A percentile compares a stretch with the other conserved stretches of the same genome.
Evolutionary conservation across 2,797 vertebrate species (phyloP).

Genomic region (Tamandua tetradactyla): DNA sequence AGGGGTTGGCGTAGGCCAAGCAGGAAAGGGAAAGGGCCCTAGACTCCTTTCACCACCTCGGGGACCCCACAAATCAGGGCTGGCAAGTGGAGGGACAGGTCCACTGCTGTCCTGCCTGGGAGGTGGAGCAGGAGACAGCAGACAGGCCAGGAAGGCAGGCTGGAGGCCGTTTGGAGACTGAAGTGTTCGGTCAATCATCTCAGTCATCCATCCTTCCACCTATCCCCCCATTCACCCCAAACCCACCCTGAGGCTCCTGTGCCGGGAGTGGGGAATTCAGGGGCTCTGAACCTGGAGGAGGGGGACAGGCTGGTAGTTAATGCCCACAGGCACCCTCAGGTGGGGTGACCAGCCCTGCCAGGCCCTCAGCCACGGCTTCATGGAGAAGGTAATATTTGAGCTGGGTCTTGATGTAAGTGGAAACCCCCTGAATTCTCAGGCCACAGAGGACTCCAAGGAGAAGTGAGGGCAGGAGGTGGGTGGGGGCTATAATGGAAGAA

Average conservation of each 20-base stretch:
- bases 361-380: not conserved
- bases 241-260: rapidly evolving
- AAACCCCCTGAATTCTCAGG: not conserved
- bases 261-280: rapidly evolving
- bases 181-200: not conserved
- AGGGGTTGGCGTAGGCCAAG: not conserved
- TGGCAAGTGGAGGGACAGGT: not conserved
- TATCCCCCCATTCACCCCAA: not conserved
- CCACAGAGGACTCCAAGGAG: not conserved
- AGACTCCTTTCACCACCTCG: slow-evolving; percentile 18
- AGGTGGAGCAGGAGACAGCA: not conserved
- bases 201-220: not conserved
- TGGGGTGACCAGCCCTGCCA: not conserved
- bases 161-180: not conserved
- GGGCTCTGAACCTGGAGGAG: not conserved
- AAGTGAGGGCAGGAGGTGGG: too few relatives aligned
- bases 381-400: not conserved
- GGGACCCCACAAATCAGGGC: slow-evolving; percentile 14
- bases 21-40: not conserved
- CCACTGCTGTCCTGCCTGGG: not conserved
- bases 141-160: not conserved
- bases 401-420: not conserved
- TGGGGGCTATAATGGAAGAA: not conserved
- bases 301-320: not conserved
- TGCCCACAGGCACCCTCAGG: rapidly evolving